A percentile compares a stretch with the other conserved stretches of the same genome.
These are phyloP conservation scores for Petrosia ficiformis DNA, from an alignment of 37 sponge, comb jelly and placozoan species.

Conservation along the genomic window DNA sequence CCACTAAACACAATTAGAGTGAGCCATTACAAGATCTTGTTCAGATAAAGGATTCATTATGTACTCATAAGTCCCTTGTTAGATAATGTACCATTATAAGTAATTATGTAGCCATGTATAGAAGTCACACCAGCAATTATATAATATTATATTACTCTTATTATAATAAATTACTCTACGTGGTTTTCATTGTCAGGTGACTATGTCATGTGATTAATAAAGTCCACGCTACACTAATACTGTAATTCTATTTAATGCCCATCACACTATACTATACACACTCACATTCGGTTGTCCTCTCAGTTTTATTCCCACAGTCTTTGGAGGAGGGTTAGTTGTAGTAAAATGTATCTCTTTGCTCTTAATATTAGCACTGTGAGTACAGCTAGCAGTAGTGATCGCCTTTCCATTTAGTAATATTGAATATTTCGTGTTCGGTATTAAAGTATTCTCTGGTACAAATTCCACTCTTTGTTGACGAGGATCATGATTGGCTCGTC, in stretches of 20 bases:
- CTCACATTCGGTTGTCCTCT: slow-evolving; percentile 26
- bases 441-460: slow-evolving; percentile 54
- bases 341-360: slow-evolving; percentile 43
- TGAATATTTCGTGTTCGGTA: slow-evolving; percentile 54
- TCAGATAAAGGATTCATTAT: too few relatives aligned
- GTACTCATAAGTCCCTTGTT: too few relatives aligned
- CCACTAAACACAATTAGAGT: too few relatives aligned
- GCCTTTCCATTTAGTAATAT: slow-evolving; percentile 47
- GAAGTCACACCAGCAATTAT: not conserved
- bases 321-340: slow-evolving; percentile 61
- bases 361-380: slow-evolving; percentile 40
- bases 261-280: not conserved
- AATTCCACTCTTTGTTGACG: slow-evolving; percentile 57
- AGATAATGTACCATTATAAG: too few relatives aligned
- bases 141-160: not conserved
- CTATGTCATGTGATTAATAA: not conserved
- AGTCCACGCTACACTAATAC: not conserved
- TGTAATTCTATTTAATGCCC: not conserved
- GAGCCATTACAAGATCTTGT: too few relatives aligned
- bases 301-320: slow-evolving; percentile 56
- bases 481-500: slow-evolving; percentile 44
- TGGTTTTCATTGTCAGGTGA: too few relatives aligned
- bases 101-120: too few relatives aligned
- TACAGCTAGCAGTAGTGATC: slow-evolving; percentile 50
- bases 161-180: too few relatives aligned